Base-by-base conservation (phyloP, 2,113 vertebrate genomes). In the Neolamprologus hecqui region DNA sequence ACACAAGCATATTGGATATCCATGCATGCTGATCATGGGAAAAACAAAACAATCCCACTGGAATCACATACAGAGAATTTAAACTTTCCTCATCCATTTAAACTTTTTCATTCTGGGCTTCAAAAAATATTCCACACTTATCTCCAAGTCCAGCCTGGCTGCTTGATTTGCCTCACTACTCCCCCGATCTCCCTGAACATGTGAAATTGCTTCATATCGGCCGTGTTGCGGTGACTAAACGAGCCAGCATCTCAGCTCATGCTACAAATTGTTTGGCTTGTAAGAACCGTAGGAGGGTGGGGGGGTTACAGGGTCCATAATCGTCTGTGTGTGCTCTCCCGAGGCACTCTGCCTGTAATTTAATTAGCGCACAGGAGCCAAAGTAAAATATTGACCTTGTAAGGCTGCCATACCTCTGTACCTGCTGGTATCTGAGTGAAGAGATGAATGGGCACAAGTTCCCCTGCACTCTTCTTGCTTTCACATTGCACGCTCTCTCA, bases 331-430 rank as follows among this genome's bases (percentile, higher is more conserved):
- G 89, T 54, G 60, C 60, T 89, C 82, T 93, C 83, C 85, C 26
- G 87, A 73, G 88, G 85, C 81, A 79, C 79, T 83, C 87, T 89
- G 87, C 82, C 57, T 94, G 91, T 95, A 92, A 96, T 95, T 95
- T 94, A 96, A 95, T 96, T 94, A 95, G 92, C 42, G 54, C 75
- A 35, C 87, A 84, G 90, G 55, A 91, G 93, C 92, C 94, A 93
- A 96, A 96, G 89, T 95, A 94, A 96, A 96, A 96, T 92, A 95
- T 89, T 93, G 93, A 95, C 93, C 93, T 93, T 95, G 94, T 91
- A 92, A 84, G 86, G 84, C 91, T 92, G 95, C 90, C 90, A 87
- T 86, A 91, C 86, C 85, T 92, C 93, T 87, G 89, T 93, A 94
- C 90, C 92, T 94, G 90, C 42, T 85, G 84, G 90, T 87, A 65